These are phyloP conservation scores for Therioaphis trifolii DNA, from an alignment of 2,888 invertebrate species.

Conservation along the genomic window DNA sequence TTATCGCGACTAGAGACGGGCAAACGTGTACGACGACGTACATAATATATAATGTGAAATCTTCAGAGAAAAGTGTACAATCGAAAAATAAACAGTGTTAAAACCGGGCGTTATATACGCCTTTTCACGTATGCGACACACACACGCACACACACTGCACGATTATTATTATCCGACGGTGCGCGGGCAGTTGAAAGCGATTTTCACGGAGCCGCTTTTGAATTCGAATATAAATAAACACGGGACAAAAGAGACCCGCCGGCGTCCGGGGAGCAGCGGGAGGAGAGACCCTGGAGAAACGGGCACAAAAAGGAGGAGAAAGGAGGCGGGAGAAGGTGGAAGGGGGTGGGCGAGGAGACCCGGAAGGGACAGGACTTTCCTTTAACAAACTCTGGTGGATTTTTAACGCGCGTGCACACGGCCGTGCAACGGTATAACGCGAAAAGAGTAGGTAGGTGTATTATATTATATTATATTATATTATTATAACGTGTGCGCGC, in stretches of 20 bases:
- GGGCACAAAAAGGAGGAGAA: too few species aligned
- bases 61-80: neutral
- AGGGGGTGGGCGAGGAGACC: too few species aligned
- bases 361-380: neutral
- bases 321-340: too few species aligned
- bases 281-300: too few species aligned
- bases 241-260: neutral
- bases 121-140: neutral
- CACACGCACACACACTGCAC: too few species aligned
- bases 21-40: neutral
- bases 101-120: neutral
- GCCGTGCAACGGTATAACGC: neutral
- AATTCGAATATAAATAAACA: conserved; percentile 38
- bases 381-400: neutral
- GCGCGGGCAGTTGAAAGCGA: neutral
- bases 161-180: too few species aligned
- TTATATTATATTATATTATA: too few species aligned
- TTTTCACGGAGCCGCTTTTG: conserved; percentile 34
- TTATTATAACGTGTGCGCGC: neutral
- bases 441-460: neutral
- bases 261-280: neutral
- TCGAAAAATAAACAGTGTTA: conserved; percentile 28
- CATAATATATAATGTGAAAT: too few species aligned
- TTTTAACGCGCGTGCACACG: neutral
- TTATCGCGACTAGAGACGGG: neutral